A percentile compares a stretch with the other conserved stretches of the same genome.
Conservation (phyloP, 2,888 invertebrate species). For the Anaspis maculata region DNA sequence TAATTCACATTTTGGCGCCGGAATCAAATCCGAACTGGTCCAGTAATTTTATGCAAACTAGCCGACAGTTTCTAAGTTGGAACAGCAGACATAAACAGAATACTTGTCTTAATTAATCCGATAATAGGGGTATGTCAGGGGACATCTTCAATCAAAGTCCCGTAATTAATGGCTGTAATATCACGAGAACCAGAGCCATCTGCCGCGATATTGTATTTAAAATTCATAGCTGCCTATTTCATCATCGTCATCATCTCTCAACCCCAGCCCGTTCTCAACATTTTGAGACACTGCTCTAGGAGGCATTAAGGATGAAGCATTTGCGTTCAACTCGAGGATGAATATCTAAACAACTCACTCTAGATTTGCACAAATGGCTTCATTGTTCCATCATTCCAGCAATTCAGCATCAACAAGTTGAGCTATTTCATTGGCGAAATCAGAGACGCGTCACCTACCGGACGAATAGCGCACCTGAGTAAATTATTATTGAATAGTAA, state of each 20-base stretch:
- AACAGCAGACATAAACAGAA: slow-evolving; percentile 21
- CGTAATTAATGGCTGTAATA: slow-evolving; percentile 33
- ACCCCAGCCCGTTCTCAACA: no score
- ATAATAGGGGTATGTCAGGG: slow-evolving; percentile 32
- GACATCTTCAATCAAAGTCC: slow-evolving; percentile 33
- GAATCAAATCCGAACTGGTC: neutral
- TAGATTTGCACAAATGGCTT: no score
- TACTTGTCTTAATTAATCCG: slow-evolving; percentile 35
- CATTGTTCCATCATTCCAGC: slow-evolving; percentile 12
- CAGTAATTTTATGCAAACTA: neutral
- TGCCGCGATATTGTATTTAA: slow-evolving; percentile 19
- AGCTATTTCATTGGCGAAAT: no score
- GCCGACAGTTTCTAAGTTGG: neutral
- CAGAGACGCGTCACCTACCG: no score
- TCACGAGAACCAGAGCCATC: slow-evolving; percentile 26
- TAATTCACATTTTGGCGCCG: neutral
- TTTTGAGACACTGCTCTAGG: no score
- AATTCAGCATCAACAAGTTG: slow-evolving; percentile 12
- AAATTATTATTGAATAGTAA: no score
- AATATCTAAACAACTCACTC: no score
- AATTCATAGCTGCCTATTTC: slow-evolving; percentile 18
- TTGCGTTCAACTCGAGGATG: no score
- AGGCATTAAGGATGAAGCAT: no score
- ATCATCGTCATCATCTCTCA: no score
- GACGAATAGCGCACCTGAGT: no score